Conservation (phyloP, 2,888 invertebrate genomes). For the Calameuta filiformis region DNA sequence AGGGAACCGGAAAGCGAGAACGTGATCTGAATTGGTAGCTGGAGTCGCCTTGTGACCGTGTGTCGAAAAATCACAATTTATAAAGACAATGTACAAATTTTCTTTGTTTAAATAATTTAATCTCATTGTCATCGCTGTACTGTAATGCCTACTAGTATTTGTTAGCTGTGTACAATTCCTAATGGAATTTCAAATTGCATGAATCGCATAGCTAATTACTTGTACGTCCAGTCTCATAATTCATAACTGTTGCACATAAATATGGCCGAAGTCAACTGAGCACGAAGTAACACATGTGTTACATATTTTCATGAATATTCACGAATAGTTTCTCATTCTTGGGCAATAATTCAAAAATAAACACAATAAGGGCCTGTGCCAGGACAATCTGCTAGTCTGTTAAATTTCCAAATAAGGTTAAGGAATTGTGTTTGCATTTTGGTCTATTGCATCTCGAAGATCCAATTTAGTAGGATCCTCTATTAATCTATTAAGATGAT, state of each 20-base stretch:
- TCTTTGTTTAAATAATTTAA: background rate
- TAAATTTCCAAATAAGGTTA: background rate
- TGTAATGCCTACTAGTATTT: background rate
- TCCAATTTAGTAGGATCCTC: too few relatives aligned
- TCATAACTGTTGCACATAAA: background rate
- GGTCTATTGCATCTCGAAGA: too few relatives aligned
- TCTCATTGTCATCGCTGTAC: background rate
- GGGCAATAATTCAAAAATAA: background rate
- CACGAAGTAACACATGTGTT: background rate
- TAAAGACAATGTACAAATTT: too few relatives aligned
- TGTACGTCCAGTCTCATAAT: background rate
- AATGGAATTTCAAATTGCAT: background rate
- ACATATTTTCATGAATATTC: background rate
- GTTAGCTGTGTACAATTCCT: background rate
- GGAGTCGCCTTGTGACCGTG: too few relatives aligned
- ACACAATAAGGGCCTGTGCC: background rate
- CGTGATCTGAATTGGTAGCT: too few relatives aligned
- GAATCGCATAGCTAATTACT: background rate
- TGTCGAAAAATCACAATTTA: too few relatives aligned
- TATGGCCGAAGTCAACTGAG: background rate
- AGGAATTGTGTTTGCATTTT: too few relatives aligned
- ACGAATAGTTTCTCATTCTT: background rate
- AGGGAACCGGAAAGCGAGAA: too few relatives aligned
- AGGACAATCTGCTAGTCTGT: background rate
- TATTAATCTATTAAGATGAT: background rate